Evolutionary conservation across 2,888 invertebrate genomes (phyloP).

Genomic region (Choreutis nemorana): DNA sequence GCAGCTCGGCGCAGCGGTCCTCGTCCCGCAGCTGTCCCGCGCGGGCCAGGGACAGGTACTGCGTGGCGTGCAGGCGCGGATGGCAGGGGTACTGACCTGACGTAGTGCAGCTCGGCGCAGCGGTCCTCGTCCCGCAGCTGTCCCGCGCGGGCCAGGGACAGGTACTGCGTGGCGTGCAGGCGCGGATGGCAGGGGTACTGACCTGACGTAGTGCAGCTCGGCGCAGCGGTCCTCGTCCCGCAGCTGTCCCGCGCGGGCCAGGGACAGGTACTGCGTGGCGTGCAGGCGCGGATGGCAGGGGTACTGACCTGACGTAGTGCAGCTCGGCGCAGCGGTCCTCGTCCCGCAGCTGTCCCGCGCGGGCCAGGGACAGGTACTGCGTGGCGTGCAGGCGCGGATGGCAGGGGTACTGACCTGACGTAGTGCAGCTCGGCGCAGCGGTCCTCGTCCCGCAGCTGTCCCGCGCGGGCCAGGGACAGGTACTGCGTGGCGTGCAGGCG

Average conservation of each 20-base stretch:
- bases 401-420: neutral
- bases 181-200: constrained; percentile 77
- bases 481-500: constrained; percentile 58
- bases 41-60: constrained; percentile 78
- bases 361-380: neutral
- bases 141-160: constrained; percentile 73
- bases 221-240: constrained; percentile 83
- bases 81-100: constrained; percentile 84
- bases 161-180: constrained; percentile 75
- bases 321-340: too few relatives aligned
- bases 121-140: constrained; percentile 80
- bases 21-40: constrained; percentile 79
- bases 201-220: constrained; percentile 69
- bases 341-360: neutral
- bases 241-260: constrained; percentile 74
- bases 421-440: constrained; percentile 74
- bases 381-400: neutral
- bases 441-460: constrained; percentile 80
- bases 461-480: constrained; percentile 73
- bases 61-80: constrained; percentile 68
- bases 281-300: constrained; percentile 73
- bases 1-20: constrained; percentile 75
- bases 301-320: too few relatives aligned
- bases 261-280: constrained; percentile 78
- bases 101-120: constrained; percentile 73